A percentile compares a stretch with the other conserved stretches of the same genome.
These are phyloP conservation scores for Corythornis madagascariensis DNA, from an alignment of 2,113 vertebrate genomes.

Conservation along the genomic window DNA sequence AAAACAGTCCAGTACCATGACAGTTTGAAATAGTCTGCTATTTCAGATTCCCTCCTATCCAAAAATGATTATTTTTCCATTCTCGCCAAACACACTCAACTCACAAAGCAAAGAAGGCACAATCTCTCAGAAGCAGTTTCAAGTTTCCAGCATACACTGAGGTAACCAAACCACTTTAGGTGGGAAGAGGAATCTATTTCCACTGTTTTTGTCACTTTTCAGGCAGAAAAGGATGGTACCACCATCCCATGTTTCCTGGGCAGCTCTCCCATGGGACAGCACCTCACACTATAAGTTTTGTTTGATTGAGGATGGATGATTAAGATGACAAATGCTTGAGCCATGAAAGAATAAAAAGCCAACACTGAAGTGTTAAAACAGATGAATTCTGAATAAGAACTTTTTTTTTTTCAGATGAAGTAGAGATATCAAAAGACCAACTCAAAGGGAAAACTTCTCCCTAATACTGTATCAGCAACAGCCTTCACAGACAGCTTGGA, in stretches of 20 bases:
- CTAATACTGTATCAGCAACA: background rate
- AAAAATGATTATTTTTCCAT: background rate
- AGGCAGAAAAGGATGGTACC: background rate
- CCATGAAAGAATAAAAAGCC: background rate
- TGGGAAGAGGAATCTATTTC: background rate
- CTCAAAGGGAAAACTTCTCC: background rate
- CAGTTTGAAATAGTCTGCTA: background rate
- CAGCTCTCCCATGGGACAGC: background rate
- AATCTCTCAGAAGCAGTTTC: background rate
- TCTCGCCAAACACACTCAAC: background rate
- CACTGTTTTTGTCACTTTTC: background rate
- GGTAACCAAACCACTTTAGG: background rate
- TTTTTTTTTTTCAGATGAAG: background rate
- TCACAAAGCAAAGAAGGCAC: background rate
- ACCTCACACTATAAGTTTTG: background rate
- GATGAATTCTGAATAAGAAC: background rate
- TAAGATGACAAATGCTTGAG: background rate
- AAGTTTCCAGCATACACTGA: background rate
- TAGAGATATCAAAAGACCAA: background rate
- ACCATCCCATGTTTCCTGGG: background rate
- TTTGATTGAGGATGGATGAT: background rate
- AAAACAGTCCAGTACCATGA: background rate
- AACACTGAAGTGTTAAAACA: background rate
- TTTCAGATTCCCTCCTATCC: background rate
- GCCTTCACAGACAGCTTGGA: background rate